A percentile compares a stretch with the other conserved stretches of the same genome.
These are phyloP conservation scores for Rhopalosiphum padi DNA, from an alignment of 1,140 invertebrate species.

Conservation along the genomic window DNA sequence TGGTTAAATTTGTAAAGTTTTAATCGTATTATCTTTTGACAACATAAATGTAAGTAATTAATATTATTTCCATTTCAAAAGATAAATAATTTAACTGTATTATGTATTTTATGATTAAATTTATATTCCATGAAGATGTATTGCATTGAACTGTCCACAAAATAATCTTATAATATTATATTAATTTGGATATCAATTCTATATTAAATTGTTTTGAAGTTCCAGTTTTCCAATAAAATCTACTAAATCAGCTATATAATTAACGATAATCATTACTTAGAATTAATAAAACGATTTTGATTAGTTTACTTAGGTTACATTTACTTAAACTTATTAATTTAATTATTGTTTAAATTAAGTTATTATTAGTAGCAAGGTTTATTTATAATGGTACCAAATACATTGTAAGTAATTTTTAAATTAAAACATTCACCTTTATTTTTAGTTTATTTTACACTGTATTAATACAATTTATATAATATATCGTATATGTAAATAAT, in stretches of 20 bases:
- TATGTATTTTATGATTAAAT: background rate
- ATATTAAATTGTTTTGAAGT: background rate
- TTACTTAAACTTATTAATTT: background rate
- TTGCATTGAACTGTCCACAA: background rate
- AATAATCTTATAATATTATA: background rate
- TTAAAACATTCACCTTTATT: background rate
- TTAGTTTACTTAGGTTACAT: background rate
- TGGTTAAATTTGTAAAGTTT: background rate
- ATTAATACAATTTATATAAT: too few species aligned
- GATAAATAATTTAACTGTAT: background rate
- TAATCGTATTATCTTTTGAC: background rate
- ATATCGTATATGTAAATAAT: too few species aligned
- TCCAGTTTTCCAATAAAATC: background rate
- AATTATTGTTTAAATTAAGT: background rate
- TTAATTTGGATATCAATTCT: background rate
- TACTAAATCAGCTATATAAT: background rate
- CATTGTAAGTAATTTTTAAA: background rate
- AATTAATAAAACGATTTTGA: background rate
- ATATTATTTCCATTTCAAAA: slow-evolving; percentile 25
- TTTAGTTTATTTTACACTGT: too few species aligned
- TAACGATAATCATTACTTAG: background rate
- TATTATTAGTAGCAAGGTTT: too few species aligned
- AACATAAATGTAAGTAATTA: slow-evolving; percentile 5
- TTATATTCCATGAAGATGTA: background rate
- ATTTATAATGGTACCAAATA: background rate